Evolutionary conservation across 2,797 vertebrate genomes (phyloP), one percentile per base, ranked within the genome.

Genomic region (Rhynchonycteris naso): DNA sequence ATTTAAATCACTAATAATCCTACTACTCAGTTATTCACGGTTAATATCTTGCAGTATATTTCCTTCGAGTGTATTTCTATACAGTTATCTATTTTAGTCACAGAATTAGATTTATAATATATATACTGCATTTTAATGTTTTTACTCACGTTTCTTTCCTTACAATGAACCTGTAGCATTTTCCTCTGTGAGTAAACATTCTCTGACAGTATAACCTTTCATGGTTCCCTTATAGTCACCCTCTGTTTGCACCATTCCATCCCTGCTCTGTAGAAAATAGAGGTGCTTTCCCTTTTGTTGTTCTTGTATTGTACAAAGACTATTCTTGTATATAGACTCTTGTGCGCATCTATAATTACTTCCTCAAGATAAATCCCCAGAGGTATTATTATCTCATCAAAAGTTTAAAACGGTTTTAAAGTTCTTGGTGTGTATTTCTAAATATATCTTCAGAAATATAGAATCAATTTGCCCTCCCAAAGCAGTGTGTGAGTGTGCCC

Each of bases 361-460:
- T 93, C 61, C 66, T 88, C 93, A 92, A 91, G 79, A 93, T 69
- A 65, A 78, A 84, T 80, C 86, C 56, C 28, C 74, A 81, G 33
- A 69, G 58, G 59, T 43, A 85, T 88, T 88, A 92, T 88, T 82
- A 69, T 35, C 47, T 90, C 80, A 92, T 91, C 89, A 80, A 93
- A 90, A 93, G 58, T 87, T 91, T 84, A 63, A 92, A 87, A 74
- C 63, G 72, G 65, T 84, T 94, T 95, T 90, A 80, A 95, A 93
- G 91, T 72, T 94, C 88, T 52, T n/a, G 84, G n/a, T 52, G 68
- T 52, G 13, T 83, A 50, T 93, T 92, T 90, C 80, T 91, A 95
- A 91, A 79, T 90, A 58, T 71, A 76, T 86, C 71, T 94, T 87
- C 91, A 76, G 35, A 91, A 83, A 72, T 50, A 80, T 0, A 94